Percentiles rank a stretch among this genome's conserved stretches.
Conservation (phyloP, 2,113 vertebrate species). For the Marmota monax region DNA sequence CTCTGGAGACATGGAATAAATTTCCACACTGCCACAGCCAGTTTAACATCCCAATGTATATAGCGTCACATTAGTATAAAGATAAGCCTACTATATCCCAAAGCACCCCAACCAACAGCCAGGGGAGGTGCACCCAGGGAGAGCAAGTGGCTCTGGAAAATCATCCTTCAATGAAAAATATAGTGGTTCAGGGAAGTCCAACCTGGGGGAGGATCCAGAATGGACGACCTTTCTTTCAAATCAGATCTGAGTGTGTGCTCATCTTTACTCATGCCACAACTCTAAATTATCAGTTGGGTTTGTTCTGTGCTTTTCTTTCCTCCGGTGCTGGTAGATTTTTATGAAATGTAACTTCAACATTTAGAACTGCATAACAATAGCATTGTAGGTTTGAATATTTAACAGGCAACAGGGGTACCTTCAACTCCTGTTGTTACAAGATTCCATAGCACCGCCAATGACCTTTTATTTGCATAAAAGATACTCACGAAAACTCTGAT, state of each 20-base stretch:
- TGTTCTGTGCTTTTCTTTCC: slow-evolving; percentile 13
- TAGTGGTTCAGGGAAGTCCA: background rate
- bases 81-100: background rate
- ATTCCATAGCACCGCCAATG: background rate
- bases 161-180: background rate
- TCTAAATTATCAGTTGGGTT: slow-evolving; percentile 21
- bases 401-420: slow-evolving; percentile 43
- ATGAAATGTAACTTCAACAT: slow-evolving; percentile 66
- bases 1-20: slow-evolving; percentile 69
- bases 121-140: slow-evolving; percentile 6
- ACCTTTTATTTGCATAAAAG: slow-evolving; percentile 71
- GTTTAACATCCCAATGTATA: slow-evolving; percentile 57
- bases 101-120: background rate
- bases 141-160: slow-evolving; percentile 29
- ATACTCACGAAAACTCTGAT: slow-evolving; percentile 63
- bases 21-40: slow-evolving; percentile 73
- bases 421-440: slow-evolving; percentile 62
- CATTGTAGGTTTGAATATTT: slow-evolving; percentile 68
- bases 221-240: background rate
- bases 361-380: slow-evolving; percentile 73
- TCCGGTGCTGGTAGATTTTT: slow-evolving; percentile 13
- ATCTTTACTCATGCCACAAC: background rate
- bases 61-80: slow-evolving; percentile 29
- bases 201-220: background rate
- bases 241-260: background rate